Conservation (phyloP, 2,113 vertebrate species). For the Anoplopoma fimbria region DNA sequence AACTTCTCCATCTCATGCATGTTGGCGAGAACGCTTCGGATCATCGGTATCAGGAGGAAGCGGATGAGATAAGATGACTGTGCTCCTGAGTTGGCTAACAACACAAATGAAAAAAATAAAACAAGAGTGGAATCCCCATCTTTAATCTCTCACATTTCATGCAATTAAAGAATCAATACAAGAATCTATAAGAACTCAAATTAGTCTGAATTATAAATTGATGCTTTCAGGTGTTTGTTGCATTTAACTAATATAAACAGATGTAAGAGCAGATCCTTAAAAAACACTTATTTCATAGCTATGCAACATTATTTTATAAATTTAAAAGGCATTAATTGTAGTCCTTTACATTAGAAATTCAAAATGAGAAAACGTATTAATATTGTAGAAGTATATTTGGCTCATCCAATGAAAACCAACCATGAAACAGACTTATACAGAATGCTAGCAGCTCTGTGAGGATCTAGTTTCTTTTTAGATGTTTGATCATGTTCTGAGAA, state of each 20-base stretch:
- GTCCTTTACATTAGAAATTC: neutral
- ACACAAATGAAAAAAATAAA: neutral
- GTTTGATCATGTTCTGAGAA: no score
- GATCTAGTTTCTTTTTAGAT: no score
- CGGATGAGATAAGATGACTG: slow-evolving; percentile 79
- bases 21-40: slow-evolving; percentile 84
- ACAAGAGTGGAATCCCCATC: neutral
- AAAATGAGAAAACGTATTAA: no score
- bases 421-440: neutral
- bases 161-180: neutral
- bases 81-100: slow-evolving; percentile 78
- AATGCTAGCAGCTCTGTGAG: neutral
- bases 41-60: slow-evolving; percentile 85
- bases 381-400: no score
- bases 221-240: neutral
- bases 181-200: neutral
- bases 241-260: neutral
- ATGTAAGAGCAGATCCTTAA: neutral
- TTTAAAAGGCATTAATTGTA: neutral
- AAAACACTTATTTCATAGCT: neutral
- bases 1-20: slow-evolving; percentile 86
- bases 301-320: neutral
- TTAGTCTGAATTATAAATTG: neutral
- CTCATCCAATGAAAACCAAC: neutral
- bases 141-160: neutral